These are phyloP conservation scores for Hemiprocne comata DNA, from an alignment of 2,113 vertebrate species.

Conservation along the genomic window DNA sequence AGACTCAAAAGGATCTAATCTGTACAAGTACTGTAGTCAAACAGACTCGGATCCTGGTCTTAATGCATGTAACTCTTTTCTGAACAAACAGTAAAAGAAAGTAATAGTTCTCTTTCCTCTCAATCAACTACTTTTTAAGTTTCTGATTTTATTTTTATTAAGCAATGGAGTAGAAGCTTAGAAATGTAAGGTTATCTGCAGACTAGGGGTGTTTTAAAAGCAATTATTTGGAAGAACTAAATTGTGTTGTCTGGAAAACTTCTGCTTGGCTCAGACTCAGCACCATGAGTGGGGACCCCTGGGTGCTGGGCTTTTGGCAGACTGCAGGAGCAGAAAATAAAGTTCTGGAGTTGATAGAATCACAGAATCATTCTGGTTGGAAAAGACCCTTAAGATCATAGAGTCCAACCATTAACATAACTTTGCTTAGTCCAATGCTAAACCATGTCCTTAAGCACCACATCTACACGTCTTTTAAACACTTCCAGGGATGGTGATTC, in stretches of 20 bases:
- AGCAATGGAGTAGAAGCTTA: not conserved
- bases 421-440: too few relatives aligned
- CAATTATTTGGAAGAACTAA: not conserved
- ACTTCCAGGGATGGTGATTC: too few relatives aligned
- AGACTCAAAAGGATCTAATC: not conserved
- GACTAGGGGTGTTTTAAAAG: not conserved
- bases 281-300: accelerated
- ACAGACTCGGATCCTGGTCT: not conserved
- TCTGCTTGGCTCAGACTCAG: not conserved
- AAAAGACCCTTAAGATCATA: too few relatives aligned
- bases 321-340: not conserved
- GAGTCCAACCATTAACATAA: too few relatives aligned
- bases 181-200: not conserved
- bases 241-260: not conserved
- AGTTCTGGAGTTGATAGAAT: not conserved
- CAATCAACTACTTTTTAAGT: not conserved
- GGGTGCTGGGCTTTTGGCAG: not conserved
- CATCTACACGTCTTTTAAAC: too few relatives aligned
- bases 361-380: too few relatives aligned
- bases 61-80: not conserved
- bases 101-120: not conserved
- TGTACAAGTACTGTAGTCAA: not conserved
- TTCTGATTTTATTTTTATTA: not conserved
- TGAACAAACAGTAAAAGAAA: not conserved
- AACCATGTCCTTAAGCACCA: too few relatives aligned